Evolutionary conservation across 2,113 vertebrate species (phyloP), one percentile per base, ranked within the genome.

Genomic region (Percopsis transmontana): DNA sequence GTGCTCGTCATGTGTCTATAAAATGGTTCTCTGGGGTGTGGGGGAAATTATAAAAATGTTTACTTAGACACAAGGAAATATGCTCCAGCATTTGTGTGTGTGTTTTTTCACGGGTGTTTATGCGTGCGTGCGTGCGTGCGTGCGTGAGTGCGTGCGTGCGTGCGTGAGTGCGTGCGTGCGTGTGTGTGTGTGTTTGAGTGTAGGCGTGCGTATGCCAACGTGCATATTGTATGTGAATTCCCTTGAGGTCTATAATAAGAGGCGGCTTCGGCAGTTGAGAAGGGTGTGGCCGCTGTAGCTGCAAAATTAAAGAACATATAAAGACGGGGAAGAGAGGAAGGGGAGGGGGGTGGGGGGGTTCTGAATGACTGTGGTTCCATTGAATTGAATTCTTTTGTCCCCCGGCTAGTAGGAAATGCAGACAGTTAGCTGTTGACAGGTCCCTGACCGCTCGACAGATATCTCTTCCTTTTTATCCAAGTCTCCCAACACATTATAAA

Each of bases 271-370:
- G 81, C 76, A 71, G 85, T 74, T 50, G 68, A 66, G 60, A 69
- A 83, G 83, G 89, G 88, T 76, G 88, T 83, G 86, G 83, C 68
- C 52, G 72, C 64, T 80, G 83, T 54, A 66, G 83, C 82, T 85
- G 66, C 89, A 79, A 91, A 91, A 91, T 90, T 77, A 90, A 81
- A 91, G 88, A 91, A 90, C 83, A 66, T 75, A 82, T 85, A 85
- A 42, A 80, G 76, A 62, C 75, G 79, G 76, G 76, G 77, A 80
- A 65, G 74, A 80, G 68, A 74, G 79, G 58, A 76, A 85, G 76
- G 74, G 59, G 69, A 57, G 71, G 78, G 76, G 68, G 74, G 19
- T 20, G 16, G 51, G 79, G 80, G 76, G 66, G 76, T 80, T 74
- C 72, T 44, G 73, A 83, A 70, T 58, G 74, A 58, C 74, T 85